Base-by-base conservation (phyloP, 2,113 vertebrate genomes). In the Megaleporinus macrocephalus region DNA sequence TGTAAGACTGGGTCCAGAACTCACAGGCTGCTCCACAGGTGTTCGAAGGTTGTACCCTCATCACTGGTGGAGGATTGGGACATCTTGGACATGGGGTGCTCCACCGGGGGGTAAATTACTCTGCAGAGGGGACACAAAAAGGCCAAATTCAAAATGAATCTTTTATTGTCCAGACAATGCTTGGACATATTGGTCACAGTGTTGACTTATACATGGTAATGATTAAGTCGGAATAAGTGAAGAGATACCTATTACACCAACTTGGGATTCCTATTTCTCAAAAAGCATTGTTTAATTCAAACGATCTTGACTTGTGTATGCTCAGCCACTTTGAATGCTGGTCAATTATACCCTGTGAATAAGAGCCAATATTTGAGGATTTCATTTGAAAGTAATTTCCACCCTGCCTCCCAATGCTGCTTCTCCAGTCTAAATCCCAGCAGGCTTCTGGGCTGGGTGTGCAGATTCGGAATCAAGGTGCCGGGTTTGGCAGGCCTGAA, bases 11-110 rank as follows among this genome's bases (percentile, higher is more conserved):
- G 13, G 27, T 59, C 33, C 75, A 59, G 74, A 65, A 97, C 98
- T 98, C 88, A 99, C 98, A 99, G 91, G 0, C 96, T 96, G 87
- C 94, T 97, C 98, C 98, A 99, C 80, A 99, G 96, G 85, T 98
- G 95, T 86, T 98, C 96, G 0, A 98, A 99, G 0, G 96, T 97
- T 26, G 95, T 92, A 73, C 96, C 96, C 90, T 98, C 96, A 1
- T 98, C 95, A 65, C 93, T 91, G 2, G 95, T 84, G 1, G 95
- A 84, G 9, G 96, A 81, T 91, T 96, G 96, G 84, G 97, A 95
- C 97, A 99, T 99, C 91, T 95, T 97, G 89, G 83, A 86, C 0
- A 86, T 20, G 0, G 88, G 86, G 79, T 90, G 90, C 62, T 94
- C 93, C n/a, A 93, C 69, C 75, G 93, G 89, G 20, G 95, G 95